Conservation (phyloP, 2,113 vertebrate genomes). For the Zonotrichia leucophrys region DNA sequence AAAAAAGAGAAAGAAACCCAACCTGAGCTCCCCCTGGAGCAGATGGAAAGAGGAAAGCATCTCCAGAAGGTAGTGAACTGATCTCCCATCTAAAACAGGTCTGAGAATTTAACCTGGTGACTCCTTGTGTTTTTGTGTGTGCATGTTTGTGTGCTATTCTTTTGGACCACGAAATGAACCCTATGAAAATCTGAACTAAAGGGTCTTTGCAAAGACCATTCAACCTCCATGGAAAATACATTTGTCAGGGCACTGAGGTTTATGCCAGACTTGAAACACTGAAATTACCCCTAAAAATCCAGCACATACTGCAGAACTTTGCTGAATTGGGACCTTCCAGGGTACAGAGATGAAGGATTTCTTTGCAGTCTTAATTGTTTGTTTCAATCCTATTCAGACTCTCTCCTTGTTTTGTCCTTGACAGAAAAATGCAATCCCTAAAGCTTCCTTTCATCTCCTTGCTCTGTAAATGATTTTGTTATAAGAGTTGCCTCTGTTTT, state of each 20-base stretch:
- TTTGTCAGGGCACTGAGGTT: not conserved
- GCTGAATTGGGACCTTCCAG: not conserved
- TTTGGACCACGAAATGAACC: not conserved
- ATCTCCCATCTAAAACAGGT: not conserved
- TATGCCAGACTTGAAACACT: not conserved
- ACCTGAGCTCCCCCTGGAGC: not conserved
- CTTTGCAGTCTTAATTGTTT: not conserved
- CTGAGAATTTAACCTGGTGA: not conserved
- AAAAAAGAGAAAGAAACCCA: not conserved
- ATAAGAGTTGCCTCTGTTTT: not conserved
- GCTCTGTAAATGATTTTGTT: not conserved
- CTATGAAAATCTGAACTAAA: not conserved
- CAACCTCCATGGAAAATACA: not conserved
- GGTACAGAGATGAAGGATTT: not conserved
- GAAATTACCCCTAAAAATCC: not conserved
- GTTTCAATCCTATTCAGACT: not conserved
- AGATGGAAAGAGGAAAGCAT: not conserved
- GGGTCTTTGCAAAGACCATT: not conserved
- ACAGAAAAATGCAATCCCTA: not conserved
- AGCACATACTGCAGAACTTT: not conserved
- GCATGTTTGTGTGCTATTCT: not conserved
- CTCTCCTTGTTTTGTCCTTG: constrained; percentile 2
- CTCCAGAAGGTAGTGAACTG: not conserved
- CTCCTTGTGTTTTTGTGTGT: not conserved
- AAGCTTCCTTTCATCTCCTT: not conserved